A percentile compares a stretch with the other conserved stretches of the same genome.
phyloP scores from a whole-genome alignment of 2,888 invertebrate genomes.

The Parnassius mnemosyne region DNA sequence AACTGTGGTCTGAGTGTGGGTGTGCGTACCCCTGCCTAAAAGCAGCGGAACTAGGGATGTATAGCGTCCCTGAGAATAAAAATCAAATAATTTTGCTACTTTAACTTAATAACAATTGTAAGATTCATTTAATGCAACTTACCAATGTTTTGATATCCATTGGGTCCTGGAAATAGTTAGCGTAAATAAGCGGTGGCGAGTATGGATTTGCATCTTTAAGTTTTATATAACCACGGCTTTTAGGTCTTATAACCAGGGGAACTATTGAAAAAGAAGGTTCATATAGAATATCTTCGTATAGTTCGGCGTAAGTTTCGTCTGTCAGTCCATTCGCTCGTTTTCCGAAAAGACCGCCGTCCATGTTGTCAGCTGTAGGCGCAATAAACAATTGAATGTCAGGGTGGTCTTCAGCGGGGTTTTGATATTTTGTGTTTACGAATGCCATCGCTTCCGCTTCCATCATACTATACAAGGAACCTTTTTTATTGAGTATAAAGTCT shows the following conservation, averaged over 20 bases:
- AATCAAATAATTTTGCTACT: too few relatives aligned
- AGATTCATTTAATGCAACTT: slow-evolving; percentile 32
- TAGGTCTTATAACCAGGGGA: slow-evolving; percentile 86
- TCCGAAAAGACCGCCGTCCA: slow-evolving; percentile 89
- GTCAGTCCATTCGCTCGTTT: slow-evolving; percentile 84
- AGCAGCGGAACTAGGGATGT: too few relatives aligned
- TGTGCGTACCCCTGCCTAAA: too few relatives aligned
- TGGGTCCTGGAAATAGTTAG: slow-evolving; percentile 90
- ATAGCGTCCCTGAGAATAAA: too few relatives aligned
- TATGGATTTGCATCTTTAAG: slow-evolving; percentile 85
- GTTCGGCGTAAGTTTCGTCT: slow-evolving; percentile 83
- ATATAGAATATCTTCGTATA: slow-evolving; percentile 86
- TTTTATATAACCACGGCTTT: slow-evolving; percentile 84
- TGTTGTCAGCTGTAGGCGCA: slow-evolving; percentile 86
- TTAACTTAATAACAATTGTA: too few relatives aligned
- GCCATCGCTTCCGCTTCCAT: slow-evolving; percentile 90
- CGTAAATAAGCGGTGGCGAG: slow-evolving; percentile 90
- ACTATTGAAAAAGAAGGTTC: slow-evolving; percentile 84
- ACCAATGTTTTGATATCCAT: slow-evolving; percentile 87
- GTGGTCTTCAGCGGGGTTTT: slow-evolving; percentile 83
- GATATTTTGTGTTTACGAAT: slow-evolving; percentile 87
- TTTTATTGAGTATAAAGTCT: slow-evolving; percentile 80
- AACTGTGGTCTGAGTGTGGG: too few relatives aligned
- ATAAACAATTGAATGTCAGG: slow-evolving; percentile 91
- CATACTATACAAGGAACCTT: slow-evolving; percentile 86